Conservation (phyloP, 2,113 vertebrate genomes). For the Patagioenas fasciata region DNA sequence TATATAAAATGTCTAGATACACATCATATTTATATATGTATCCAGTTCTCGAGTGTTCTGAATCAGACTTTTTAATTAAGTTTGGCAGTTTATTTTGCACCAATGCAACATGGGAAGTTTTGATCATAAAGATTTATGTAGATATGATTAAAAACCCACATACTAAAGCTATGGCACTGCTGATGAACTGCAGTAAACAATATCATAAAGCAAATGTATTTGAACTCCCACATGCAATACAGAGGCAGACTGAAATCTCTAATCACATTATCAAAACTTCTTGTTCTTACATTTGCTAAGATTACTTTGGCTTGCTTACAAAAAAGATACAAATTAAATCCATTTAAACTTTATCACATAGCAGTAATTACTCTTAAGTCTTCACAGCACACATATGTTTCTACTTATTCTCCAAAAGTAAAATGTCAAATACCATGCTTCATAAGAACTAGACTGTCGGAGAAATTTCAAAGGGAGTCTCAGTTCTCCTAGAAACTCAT, state of each 20-base stretch:
- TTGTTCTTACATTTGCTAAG: slow-evolving; percentile 38
- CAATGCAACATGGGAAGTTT: neutral
- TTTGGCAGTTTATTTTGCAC: neutral
- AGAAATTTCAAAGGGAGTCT: slow-evolving; percentile 89
- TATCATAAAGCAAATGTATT: neutral
- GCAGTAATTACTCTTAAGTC: slow-evolving; percentile 33
- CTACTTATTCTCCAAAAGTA: slow-evolving; percentile 43
- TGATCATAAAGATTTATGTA: neutral
- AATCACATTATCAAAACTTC: slow-evolving; percentile 23
- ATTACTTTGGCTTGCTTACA: slow-evolving; percentile 48
- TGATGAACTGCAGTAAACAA: slow-evolving; percentile 25
- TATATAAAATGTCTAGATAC: neutral
- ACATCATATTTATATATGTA: neutral
- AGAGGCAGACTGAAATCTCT: slow-evolving; percentile 1
- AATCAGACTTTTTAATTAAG: neutral
- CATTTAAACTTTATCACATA: slow-evolving; percentile 49
- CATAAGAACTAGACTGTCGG: slow-evolving; percentile 86
- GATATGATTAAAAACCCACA: neutral
- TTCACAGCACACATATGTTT: slow-evolving; percentile 26
- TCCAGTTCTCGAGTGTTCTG: neutral
- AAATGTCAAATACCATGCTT: slow-evolving; percentile 87
- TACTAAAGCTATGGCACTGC: neutral
- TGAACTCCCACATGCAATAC: slow-evolving; percentile 12
- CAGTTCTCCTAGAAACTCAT: slow-evolving; percentile 94
- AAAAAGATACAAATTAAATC: slow-evolving; percentile 11